Conservation (phyloP, 1,140 invertebrate genomes). For the Anastatus disparis region DNA sequence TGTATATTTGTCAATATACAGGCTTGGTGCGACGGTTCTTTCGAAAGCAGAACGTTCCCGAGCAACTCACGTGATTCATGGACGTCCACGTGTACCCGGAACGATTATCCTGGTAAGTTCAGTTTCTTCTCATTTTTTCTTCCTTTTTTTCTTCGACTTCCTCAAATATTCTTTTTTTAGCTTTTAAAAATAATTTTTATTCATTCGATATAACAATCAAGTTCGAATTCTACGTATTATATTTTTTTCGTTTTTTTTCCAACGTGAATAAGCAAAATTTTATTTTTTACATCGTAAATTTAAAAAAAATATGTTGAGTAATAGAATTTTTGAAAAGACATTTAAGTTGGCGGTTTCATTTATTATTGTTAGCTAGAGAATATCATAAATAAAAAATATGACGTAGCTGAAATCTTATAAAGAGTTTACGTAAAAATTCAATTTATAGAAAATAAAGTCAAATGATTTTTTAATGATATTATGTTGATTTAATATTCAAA, state of each 20-base stretch:
- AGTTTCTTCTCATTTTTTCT: background rate
- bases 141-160: background rate
- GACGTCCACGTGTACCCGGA: constrained; percentile 44
- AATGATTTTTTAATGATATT: too few species aligned
- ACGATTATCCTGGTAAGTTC: constrained; percentile 48
- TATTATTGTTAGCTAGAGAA: too few species aligned
- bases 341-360: too few species aligned
- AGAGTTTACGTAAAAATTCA: too few species aligned
- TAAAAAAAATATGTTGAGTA: background rate
- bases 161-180: too few species aligned
- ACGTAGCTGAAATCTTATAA: too few species aligned
- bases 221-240: too few species aligned
- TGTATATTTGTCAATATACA: constrained; percentile 11
- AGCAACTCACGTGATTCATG: constrained; percentile 55
- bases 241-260: background rate
- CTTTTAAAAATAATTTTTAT: background rate
- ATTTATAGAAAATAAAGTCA: too few species aligned
- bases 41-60: constrained; percentile 39
- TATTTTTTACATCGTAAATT: background rate
- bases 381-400: too few species aligned
- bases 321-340: too few species aligned
- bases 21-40: constrained; percentile 53
- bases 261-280: background rate
- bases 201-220: background rate
- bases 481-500: too few species aligned